Evolutionary conservation across 2,888 invertebrate species (phyloP).

Genomic region (Microplitis manilae): DNA sequence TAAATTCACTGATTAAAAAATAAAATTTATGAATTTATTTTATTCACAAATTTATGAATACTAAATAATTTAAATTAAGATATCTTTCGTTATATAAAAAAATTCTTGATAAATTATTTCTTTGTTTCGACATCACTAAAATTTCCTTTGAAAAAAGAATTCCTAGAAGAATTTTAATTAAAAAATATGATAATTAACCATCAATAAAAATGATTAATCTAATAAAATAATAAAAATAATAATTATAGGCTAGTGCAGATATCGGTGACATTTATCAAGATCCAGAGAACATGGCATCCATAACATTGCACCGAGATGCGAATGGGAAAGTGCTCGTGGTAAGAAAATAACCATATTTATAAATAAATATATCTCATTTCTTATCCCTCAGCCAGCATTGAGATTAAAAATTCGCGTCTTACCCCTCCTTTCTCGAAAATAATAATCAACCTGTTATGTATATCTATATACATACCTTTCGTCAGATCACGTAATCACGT

Average conservation of each 20-base stretch:
- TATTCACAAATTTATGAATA: constrained; percentile 12
- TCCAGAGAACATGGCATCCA: constrained; percentile 87
- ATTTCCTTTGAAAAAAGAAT: too few species aligned
- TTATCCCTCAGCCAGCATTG: not conserved
- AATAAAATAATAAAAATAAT: constrained; percentile 3
- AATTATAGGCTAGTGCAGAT: constrained; percentile 75
- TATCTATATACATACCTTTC: constrained; percentile 28
- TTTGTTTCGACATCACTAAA: too few species aligned
- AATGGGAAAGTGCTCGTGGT: constrained; percentile 90
- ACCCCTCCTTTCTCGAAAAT: not conserved
- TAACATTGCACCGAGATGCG: constrained; percentile 86
- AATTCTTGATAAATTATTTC: too few species aligned
- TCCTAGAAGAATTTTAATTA: too few species aligned
- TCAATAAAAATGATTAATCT: not conserved
- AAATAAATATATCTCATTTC: constrained; percentile 18
- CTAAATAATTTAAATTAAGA: constrained; percentile 22
- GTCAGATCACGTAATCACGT: constrained; percentile 34
- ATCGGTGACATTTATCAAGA: constrained; percentile 93
- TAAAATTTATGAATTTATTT: not conserved
- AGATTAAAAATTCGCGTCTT: not conserved
- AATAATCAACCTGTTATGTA: not conserved
- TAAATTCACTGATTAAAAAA: not conserved
- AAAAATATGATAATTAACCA: too few species aligned
- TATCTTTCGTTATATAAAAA: not conserved
- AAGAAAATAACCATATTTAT: constrained; percentile 70